phyloP scores from a whole-genome alignment of 2,888 invertebrate species.

The Drosophila leonis region DNA sequence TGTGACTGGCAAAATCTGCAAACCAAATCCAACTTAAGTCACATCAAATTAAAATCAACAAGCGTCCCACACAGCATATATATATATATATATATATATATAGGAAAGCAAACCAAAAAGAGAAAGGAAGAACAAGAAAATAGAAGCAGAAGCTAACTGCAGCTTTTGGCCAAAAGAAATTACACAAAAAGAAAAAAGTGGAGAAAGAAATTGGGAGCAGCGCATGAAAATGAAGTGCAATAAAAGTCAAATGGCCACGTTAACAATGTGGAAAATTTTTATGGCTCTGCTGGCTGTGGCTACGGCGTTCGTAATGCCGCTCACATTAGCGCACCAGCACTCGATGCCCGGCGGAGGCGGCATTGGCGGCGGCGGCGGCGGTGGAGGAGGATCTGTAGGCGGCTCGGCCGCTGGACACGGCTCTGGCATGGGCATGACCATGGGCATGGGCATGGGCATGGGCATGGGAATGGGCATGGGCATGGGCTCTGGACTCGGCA shows the following conservation, averaged over 20 bases:
- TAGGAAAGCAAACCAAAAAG: slow-evolving; percentile 1
- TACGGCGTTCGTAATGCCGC: slow-evolving; percentile 64
- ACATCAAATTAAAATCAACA: slow-evolving; percentile 81
- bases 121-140: slow-evolving; percentile 5
- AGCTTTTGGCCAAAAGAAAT: slow-evolving; percentile 44
- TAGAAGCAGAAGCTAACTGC: slow-evolving; percentile 34
- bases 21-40: slow-evolving; percentile 81
- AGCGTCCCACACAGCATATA: slow-evolving; percentile 51
- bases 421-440: slow-evolving; percentile 6
- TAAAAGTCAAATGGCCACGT: slow-evolving; percentile 85
- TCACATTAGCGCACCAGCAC: slow-evolving; percentile 81
- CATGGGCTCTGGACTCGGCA: slow-evolving; percentile 54
- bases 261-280: slow-evolving; percentile 85
- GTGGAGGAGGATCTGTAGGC: slow-evolving; percentile 52
- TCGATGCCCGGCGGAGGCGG: slow-evolving; percentile 69
- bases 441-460: slow-evolving; percentile 48
- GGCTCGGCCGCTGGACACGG: slow-evolving; percentile 21
- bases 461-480: slow-evolving; percentile 23
- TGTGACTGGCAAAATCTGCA: slow-evolving; percentile 66
- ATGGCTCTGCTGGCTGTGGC: slow-evolving; percentile 71
- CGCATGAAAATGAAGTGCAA: slow-evolving; percentile 83
- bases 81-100: neutral
- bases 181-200: slow-evolving; percentile 27
- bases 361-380: slow-evolving; percentile 33
- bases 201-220: slow-evolving; percentile 17